Evolutionary conservation across 2,888 invertebrate species (phyloP).

Genomic region (Heliconius sara): DNA sequence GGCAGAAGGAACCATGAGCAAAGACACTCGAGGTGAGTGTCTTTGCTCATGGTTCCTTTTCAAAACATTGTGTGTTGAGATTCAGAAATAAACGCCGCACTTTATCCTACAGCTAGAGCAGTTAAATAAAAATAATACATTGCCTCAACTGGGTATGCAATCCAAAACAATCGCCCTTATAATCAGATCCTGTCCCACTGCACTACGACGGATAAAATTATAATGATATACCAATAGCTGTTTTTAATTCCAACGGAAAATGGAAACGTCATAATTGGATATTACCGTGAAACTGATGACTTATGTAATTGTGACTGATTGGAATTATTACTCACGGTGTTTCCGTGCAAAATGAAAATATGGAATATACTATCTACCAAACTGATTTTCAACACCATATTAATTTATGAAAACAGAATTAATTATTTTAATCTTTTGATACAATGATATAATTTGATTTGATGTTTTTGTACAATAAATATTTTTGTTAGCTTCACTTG

Average conservation of each 20-base stretch:
- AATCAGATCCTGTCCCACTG: background rate
- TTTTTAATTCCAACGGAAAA: slow-evolving; percentile 31
- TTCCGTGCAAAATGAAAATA: slow-evolving; percentile 25
- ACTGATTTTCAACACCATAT: slow-evolving; percentile 24
- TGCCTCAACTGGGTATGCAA: too few species aligned
- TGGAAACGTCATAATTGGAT: slow-evolving; percentile 39
- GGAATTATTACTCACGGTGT: slow-evolving; percentile 33
- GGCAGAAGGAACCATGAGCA: too few species aligned
- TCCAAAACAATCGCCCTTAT: too few species aligned
- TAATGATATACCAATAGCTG: slow-evolving; percentile 8
- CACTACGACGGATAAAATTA: background rate
- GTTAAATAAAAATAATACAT: too few species aligned
- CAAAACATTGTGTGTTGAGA: too few species aligned
- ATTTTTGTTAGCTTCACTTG: too few species aligned
- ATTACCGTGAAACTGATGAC: slow-evolving; percentile 39
- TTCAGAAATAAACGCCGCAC: too few species aligned
- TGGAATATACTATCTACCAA: slow-evolving; percentile 2
- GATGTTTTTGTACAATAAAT: background rate
- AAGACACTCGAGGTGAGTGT: too few species aligned
- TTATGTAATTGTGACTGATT: slow-evolving; percentile 44
- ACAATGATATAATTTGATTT: too few species aligned
- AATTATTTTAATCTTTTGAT: background rate
- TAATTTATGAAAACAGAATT: slow-evolving; percentile 16
- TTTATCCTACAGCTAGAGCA: too few species aligned
- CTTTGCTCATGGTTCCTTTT: too few species aligned